These are phyloP conservation scores for Lacerta bilineata DNA, from an alignment of 2,797 vertebrate species.

Conservation along the genomic window DNA sequence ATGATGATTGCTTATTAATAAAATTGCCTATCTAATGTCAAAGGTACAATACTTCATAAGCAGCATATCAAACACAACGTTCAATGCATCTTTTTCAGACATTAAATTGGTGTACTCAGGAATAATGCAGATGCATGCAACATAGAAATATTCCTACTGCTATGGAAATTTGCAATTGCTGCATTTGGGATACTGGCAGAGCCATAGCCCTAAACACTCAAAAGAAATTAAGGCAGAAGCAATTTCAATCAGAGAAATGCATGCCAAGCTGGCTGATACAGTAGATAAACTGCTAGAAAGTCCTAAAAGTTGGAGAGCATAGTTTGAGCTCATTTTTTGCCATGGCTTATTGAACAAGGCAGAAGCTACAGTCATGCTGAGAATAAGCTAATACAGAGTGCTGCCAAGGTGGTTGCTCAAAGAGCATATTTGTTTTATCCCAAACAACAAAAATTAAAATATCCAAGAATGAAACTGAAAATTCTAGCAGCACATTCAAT, in stretches of 20 bases:
- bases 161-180: not conserved
- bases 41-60: not conserved
- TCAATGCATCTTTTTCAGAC: slow-evolving; percentile 1
- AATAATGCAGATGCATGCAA: not conserved
- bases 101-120: not conserved
- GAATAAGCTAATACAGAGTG: not conserved
- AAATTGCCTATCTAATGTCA: not conserved
- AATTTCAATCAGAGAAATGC: not conserved
- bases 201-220: not conserved
- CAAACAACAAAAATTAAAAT: not conserved
- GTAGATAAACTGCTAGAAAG: not conserved
- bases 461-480: not conserved
- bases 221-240: not conserved
- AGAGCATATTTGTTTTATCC: not conserved
- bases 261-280: not conserved
- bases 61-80: not conserved
- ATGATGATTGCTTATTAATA: not conserved
- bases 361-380: not conserved
- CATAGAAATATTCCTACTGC: not conserved
- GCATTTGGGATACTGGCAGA: not conserved
- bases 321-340: not conserved
- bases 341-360: not conserved
- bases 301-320: not conserved
- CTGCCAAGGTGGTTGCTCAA: not conserved
- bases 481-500: not conserved